Conservation (phyloP, 2,888 invertebrate species). For the Oscheius onirici region DNA sequence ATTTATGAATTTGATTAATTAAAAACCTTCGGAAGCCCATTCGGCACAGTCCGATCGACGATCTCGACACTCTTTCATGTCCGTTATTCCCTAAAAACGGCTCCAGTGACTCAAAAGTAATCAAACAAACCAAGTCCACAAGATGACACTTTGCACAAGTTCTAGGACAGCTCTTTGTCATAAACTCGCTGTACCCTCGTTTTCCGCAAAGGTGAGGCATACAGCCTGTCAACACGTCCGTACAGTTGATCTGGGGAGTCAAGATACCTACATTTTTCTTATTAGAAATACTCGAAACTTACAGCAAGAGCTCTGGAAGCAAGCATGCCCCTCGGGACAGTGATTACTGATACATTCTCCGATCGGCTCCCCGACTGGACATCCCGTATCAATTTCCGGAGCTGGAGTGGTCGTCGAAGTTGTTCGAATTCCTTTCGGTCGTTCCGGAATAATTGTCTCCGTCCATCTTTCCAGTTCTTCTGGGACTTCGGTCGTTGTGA, state of each 20-base stretch:
- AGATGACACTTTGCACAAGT: conserved; percentile 61
- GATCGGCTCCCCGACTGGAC: conserved; percentile 59
- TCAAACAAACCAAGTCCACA: conserved; percentile 44
- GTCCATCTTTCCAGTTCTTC: conserved; percentile 21
- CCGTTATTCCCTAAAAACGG: conserved; percentile 37
- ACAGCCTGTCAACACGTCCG: conserved; percentile 53
- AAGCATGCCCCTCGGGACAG: conserved; percentile 61
- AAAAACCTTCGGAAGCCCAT: conserved; percentile 57
- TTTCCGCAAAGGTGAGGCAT: conserved; percentile 53
- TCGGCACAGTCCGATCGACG: conserved; percentile 61
- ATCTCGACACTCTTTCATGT: conserved; percentile 53
- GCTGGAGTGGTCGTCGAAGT: conserved; percentile 40
- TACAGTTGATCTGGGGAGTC: conserved; percentile 62
- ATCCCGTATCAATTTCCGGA: conserved; percentile 38
- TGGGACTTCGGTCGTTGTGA: not conserved
- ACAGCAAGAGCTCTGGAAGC: conserved; percentile 60
- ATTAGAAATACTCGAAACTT: conserved; percentile 2
- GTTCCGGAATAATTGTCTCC: conserved; percentile 2
- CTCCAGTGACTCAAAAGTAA: not conserved
- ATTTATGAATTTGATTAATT: no score
- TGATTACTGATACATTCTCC: conserved; percentile 51
- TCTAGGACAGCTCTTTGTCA: conserved; percentile 60
- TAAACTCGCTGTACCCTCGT: conserved; percentile 58
- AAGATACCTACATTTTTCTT: conserved; percentile 46
- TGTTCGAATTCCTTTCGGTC: not conserved